A percentile compares a stretch with the other conserved stretches of the same genome.
Evolutionary conservation across 35 echinoderm and acorn worm species (phyloP).

Genomic region (Patiria miniata): DNA sequence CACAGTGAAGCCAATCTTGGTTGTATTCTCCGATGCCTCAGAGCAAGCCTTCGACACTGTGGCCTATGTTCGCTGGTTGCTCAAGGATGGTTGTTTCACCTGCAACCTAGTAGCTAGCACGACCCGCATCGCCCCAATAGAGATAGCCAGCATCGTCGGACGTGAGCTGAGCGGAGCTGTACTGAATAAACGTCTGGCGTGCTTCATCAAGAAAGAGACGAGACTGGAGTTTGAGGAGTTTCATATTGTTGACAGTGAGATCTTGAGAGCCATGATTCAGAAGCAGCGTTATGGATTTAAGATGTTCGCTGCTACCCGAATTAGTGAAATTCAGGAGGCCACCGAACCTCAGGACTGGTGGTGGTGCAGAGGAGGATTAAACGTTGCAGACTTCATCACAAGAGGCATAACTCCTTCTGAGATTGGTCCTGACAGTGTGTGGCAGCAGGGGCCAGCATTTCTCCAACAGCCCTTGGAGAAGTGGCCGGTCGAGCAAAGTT

Average conservation of each 20-base stretch:
- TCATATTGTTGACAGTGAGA: constrained; percentile 68
- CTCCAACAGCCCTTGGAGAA: constrained; percentile 25
- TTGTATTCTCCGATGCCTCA: constrained; percentile 65
- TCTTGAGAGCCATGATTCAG: constrained; percentile 57
- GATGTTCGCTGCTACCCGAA: constrained; percentile 57
- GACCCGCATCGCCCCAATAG: constrained; percentile 55
- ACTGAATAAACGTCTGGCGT: constrained; percentile 33
- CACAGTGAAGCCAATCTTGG: constrained; percentile 4
- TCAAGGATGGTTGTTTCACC: background rate
- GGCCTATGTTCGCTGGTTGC: constrained; percentile 30
- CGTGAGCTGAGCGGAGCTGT: constrained; percentile 59
- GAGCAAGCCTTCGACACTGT: constrained; percentile 47
- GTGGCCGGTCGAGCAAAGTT: constrained; percentile 54
- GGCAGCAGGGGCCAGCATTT: too few relatives aligned
- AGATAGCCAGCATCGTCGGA: constrained; percentile 48
- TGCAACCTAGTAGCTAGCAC: constrained; percentile 39
- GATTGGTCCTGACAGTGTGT: constrained; percentile 16
- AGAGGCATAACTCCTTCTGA: constrained; percentile 20
- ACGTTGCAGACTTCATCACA: constrained; percentile 48
- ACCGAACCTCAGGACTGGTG: constrained; percentile 59
- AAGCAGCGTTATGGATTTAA: constrained; percentile 65
- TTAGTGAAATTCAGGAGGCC: constrained; percentile 45
- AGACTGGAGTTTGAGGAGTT: constrained; percentile 25
- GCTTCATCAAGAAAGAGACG: too few relatives aligned
- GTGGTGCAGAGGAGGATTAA: constrained; percentile 36